Evolutionary conservation across 2,113 vertebrate genomes (phyloP), one percentile per base, ranked within the genome.

Genomic region (Bettongia penicillata): DNA sequence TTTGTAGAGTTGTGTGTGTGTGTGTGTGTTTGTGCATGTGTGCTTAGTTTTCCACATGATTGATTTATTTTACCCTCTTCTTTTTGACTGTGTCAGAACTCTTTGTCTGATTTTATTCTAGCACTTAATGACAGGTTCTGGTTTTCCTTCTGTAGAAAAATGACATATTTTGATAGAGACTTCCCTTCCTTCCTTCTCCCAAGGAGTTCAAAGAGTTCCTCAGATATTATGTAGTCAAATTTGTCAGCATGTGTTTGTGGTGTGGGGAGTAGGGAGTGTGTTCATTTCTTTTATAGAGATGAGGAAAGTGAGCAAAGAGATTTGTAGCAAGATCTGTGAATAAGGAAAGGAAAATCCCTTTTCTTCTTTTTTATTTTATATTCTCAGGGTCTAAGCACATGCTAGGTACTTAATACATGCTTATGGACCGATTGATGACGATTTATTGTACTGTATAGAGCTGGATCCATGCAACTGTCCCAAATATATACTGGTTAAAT

Each of bases 211-310:
- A 51, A 90, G 50, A 28, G 25, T 84, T 84, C 53, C 49, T 89
- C 23, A 68, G 53, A 95, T 91, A 48, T 93, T 91, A 68, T 51
- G 49, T 91, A 91, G 53, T 55, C 52, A 92, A 16, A 8, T 91
- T 47, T 31, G 51, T 50, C 28, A 91, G 12, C 26, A 43, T 77
- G 19, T 84, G n/a, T 43, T 43, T 43, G n/a, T 84, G n/a, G 16
- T 23, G 7, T 43, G 16, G n/a, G 37, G 23, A 50, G 89, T 26
- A 8, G 22, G 10, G 25, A 14, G 12, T 48, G 9, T 50, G 26
- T 90, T 90, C 90, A 50, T 48, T 11, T 90, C 89, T 48, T 90
- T 51, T 51, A 28, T 16, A 68, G 57, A 68, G 4, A 68, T 90
- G 49, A 90, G 16, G 25, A 43, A 84, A 43, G 7, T 43, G 19